These are phyloP conservation scores for Ictalurus punctatus DNA, from an alignment of 2,113 vertebrate genomes.

Conservation along the genomic window DNA sequence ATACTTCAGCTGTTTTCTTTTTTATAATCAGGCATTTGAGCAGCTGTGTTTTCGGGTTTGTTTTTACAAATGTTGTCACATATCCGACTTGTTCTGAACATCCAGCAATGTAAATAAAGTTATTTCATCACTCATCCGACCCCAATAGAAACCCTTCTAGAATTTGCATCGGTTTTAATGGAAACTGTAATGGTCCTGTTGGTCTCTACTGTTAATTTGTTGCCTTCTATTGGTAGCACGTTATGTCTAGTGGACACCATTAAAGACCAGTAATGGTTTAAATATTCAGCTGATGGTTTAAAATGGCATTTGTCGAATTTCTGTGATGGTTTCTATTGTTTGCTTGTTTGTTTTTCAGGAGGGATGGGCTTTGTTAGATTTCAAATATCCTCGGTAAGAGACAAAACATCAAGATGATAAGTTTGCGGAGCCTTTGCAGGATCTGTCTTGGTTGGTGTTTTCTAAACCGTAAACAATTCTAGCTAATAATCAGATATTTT, in stretches of 20 bases:
- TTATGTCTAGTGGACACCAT: too few relatives aligned
- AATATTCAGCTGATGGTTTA: too few relatives aligned
- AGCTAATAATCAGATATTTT: background rate
- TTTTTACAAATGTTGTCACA: background rate
- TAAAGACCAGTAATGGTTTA: too few relatives aligned
- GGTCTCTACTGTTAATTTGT: too few relatives aligned
- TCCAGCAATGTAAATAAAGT: background rate
- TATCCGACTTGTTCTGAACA: background rate
- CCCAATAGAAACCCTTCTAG: too few relatives aligned
- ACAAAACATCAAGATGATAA: background rate
- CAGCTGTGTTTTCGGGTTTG: background rate
- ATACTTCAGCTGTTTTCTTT: background rate
- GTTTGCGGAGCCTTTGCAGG: background rate
- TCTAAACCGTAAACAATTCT: background rate
- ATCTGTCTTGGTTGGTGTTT: background rate
- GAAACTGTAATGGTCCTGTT: too few relatives aligned
- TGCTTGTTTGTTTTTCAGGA: too few relatives aligned
- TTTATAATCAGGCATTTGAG: background rate
- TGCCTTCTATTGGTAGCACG: too few relatives aligned
- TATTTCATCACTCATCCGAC: background rate
- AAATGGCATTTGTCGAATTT: too few relatives aligned
- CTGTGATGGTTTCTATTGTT: too few relatives aligned
- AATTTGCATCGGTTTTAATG: too few relatives aligned
- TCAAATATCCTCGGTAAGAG: background rate
- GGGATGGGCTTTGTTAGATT: background rate